phyloP scores from a whole-genome alignment of 2,113 vertebrate species.

The Phainopepla nitens region DNA sequence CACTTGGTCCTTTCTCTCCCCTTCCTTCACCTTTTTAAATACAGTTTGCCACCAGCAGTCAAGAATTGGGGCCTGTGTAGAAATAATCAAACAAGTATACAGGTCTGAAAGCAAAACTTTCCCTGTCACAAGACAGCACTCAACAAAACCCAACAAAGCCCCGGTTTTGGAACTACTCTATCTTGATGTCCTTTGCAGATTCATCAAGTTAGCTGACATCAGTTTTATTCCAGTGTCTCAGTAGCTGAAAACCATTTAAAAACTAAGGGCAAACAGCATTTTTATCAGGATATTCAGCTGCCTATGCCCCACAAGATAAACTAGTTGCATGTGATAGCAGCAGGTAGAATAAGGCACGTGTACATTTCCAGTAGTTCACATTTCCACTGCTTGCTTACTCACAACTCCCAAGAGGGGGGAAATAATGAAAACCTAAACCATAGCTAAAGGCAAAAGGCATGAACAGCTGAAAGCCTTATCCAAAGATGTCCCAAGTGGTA shows the following conservation, averaged over 20 bases:
- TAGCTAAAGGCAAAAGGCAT: not conserved
- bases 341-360: accelerated
- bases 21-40: not conserved
- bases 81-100: accelerated
- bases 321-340: accelerated
- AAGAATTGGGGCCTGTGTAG: accelerated
- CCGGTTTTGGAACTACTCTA: accelerated
- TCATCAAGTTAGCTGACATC: not conserved
- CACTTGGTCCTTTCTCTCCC: not conserved
- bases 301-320: not conserved
- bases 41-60: not conserved
- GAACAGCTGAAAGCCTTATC: not conserved
- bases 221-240: not conserved
- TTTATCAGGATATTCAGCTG: not conserved
- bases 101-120: not conserved
- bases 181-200: not conserved
- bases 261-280: not conserved
- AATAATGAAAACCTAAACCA: not conserved
- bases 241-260: not conserved
- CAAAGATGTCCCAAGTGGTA: not conserved
- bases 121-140: not conserved
- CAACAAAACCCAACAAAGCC: not conserved
- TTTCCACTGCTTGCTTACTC: not conserved
- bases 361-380: accelerated
- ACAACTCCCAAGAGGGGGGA: not conserved